A percentile compares a stretch with the other conserved stretches of the same genome.
Evolutionary conservation across 2,888 invertebrate species (phyloP).

Genomic region (Leptopilina syphax): DNA sequence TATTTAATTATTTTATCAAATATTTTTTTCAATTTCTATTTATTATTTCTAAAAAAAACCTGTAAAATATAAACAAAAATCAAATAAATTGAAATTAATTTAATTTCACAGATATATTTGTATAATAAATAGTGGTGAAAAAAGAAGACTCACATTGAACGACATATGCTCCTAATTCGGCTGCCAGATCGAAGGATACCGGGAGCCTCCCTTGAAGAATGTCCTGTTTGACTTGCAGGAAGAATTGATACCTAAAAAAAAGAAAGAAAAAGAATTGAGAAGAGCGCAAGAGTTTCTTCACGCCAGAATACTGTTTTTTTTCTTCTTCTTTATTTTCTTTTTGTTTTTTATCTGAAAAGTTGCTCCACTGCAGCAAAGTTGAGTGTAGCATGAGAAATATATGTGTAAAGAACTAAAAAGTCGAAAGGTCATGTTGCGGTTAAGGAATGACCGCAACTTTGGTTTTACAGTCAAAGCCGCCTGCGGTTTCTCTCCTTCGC

Average conservation of each 20-base stretch:
- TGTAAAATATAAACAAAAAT: no score
- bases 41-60: no score
- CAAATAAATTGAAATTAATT: neutral
- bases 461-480: slow-evolving; percentile 51
- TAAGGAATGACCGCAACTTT: slow-evolving; percentile 51
- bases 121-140: neutral
- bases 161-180: slow-evolving; percentile 94
- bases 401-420: slow-evolving; percentile 40
- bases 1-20: no score
- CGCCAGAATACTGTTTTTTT: slow-evolving; percentile 10
- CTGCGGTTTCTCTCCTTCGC: slow-evolving; percentile 58
- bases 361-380: slow-evolving; percentile 26
- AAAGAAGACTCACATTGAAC: slow-evolving; percentile 90
- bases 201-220: slow-evolving; percentile 95
- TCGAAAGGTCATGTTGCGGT: slow-evolving; percentile 53
- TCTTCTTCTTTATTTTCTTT: no score
- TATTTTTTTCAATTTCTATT: no score
- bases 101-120: neutral
- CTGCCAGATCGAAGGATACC: slow-evolving; percentile 92
- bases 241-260: slow-evolving; percentile 93
- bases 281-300: slow-evolving; percentile 26
- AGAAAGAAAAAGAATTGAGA: slow-evolving; percentile 36
- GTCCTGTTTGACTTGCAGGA: slow-evolving; percentile 97
- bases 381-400: slow-evolving; percentile 18
- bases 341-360: slow-evolving; percentile 5